phyloP scores from a whole-genome alignment of 2,797 vertebrate species.

The Phyllotis vaccarum region DNA sequence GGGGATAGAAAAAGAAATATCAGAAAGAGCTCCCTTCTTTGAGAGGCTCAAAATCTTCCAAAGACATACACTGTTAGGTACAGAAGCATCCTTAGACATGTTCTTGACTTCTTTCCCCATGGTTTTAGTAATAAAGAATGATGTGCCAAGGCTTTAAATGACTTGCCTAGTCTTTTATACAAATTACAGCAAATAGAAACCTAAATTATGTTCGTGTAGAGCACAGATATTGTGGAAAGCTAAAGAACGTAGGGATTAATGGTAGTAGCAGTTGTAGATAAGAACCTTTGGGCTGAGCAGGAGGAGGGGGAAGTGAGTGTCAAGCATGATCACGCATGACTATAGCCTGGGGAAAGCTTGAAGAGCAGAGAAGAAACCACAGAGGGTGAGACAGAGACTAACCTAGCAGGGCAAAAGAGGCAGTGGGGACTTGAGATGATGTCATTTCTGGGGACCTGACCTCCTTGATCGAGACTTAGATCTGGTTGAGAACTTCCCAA shows the following conservation, averaged over 20 bases:
- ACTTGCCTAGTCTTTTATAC: neutral
- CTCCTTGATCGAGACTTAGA: neutral
- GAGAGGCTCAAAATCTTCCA: constrained; percentile 40
- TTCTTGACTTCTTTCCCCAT: neutral
- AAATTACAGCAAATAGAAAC: constrained; percentile 3
- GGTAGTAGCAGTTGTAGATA: neutral
- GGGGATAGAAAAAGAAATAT: constrained; percentile 40
- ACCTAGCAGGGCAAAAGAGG: neutral
- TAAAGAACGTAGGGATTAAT: constrained; percentile 7
- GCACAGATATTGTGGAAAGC: neutral
- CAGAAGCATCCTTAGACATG: neutral
- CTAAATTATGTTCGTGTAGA: neutral
- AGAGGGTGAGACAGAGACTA: neutral
- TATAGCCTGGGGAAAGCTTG: neutral
- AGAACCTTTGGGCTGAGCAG: neutral
- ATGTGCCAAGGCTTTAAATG: neutral
- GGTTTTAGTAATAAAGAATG: constrained; percentile 3
- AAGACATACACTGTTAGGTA: neutral
- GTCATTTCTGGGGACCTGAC: neutral
- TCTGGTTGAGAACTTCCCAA: neutral
- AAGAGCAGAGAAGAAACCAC: neutral
- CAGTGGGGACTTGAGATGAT: neutral
- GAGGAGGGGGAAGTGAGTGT: neutral
- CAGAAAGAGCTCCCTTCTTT: neutral
- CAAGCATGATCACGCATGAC: neutral